Conservation (phyloP, 2,113 vertebrate genomes). For the Cephalopterus ornatus region DNA sequence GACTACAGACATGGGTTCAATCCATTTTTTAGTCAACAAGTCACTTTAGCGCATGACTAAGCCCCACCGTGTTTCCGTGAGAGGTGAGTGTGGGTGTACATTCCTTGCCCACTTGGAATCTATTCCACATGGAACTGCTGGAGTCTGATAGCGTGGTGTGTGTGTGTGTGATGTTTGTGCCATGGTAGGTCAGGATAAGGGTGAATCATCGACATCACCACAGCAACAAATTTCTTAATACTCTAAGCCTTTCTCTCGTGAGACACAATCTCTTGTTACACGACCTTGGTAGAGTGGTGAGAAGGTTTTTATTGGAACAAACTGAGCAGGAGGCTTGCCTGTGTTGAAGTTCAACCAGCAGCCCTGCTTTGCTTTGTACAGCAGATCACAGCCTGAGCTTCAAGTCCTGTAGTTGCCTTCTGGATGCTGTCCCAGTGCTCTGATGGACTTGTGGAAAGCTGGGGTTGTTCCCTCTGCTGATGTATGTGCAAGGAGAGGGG, state of each 20-base stretch:
- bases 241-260: not conserved
- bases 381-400: not conserved
- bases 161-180: not conserved
- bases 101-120: not conserved
- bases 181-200: not conserved
- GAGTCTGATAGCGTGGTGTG: not conserved
- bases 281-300: accelerated
- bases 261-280: not conserved
- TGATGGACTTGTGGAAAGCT: not conserved
- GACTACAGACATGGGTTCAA: not conserved
- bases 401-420: not conserved
- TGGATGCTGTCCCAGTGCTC: not conserved
- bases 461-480: accelerated
- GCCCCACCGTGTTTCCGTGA: not conserved
- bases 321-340: not conserved
- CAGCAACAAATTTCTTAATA: slow-evolving; percentile 15
- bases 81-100: not conserved
- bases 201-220: slow-evolving; percentile 41
- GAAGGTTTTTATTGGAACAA: not conserved
- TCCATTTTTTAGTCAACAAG: not conserved
- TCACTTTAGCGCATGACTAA: not conserved
- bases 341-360: not conserved
- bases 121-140: not conserved
- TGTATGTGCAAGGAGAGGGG: not conserved
- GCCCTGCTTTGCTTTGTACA: not conserved